A percentile compares a stretch with the other conserved stretches of the same genome.
phyloP scores from a whole-genome alignment of 2,888 invertebrate genomes.

The Latrodectus elegans region DNA sequence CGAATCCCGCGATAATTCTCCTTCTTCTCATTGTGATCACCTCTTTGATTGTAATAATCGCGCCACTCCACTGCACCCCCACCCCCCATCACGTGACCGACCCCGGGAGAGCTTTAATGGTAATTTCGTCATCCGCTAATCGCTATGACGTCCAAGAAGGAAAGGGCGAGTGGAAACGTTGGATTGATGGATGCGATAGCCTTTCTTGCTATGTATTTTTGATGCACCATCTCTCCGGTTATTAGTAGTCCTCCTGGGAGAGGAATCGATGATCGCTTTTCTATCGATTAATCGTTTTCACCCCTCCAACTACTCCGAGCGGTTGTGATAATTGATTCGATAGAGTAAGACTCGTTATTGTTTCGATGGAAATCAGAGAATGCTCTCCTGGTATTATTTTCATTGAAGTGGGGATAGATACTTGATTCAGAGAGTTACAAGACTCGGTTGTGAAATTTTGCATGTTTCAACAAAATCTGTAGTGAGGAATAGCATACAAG shows the following conservation, averaged over 20 bases:
- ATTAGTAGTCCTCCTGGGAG: constrained; percentile 24
- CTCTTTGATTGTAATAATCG: constrained; percentile 28
- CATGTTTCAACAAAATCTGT: no score
- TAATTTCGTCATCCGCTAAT: constrained; percentile 44
- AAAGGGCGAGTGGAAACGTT: neutral
- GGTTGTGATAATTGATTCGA: constrained; percentile 19
- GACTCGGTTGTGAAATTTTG: neutral
- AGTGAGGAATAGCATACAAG: no score
- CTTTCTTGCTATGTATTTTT: constrained; percentile 42
- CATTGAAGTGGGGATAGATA: constrained; percentile 5
- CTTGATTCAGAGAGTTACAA: no score
- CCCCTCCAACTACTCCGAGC: neutral
- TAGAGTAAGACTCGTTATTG: constrained; percentile 7
- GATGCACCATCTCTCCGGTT: constrained; percentile 21
- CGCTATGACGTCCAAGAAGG: constrained; percentile 10
- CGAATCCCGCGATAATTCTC: neutral
- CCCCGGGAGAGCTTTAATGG: constrained; percentile 16
- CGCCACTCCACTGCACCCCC: neutral
- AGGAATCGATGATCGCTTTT: constrained; percentile 30
- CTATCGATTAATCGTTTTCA: constrained; percentile 40
- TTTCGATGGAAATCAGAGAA: neutral
- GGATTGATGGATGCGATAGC: constrained; percentile 34
- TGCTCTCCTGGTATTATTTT: constrained; percentile 19
- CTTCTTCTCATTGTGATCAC: constrained; percentile 17
- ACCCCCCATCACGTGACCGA: constrained; percentile 1